Base-by-base conservation (phyloP, 30 jellyfish, hydroid and myxozoan genomes). In the Aurelia sp. region DNA sequence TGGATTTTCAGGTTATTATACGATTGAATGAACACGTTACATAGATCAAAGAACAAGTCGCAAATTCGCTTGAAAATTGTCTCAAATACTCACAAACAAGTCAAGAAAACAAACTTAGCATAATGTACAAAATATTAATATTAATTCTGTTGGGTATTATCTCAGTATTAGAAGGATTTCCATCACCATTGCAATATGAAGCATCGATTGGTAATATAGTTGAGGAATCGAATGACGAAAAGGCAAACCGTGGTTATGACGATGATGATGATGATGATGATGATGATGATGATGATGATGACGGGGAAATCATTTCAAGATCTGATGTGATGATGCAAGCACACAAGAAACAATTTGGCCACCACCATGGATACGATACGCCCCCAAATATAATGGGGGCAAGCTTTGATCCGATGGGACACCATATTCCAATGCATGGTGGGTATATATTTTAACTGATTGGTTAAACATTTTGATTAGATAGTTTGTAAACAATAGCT, bases 221-320 rank as follows among this genome's bases (percentile, higher is more conserved):
- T 7, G 55, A 44, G 17, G 55, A 13, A 8, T 44, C 2, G 55
- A 44, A 44, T 44, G 9, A 44, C 15, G 55, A 16, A 44, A 44
- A 4, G 24, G 69, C 16, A 11, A 1, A 59, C 69, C 33, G 33
- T 21, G 69, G 33, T n/a, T 18, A 59, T 59, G 33, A 59, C 13
- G 5, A 59, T 13, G 13, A 59, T 9, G 69, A 59, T 59, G 69
- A 59, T 13, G 69, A 59, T 9, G 69, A 59, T 13, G 33, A 59
- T 59, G 68, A 57, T 57, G 67, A 57, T 57, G 67, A 59, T 9
- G 69, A 59, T 21, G 69, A 59, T 18, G 69, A 21, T 18, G 69
- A 59, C 3, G 33, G 69, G 33, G 33, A 18, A 59, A 59, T 59
- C 69, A 59, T 21, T 18, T 59, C 69, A 9, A 44, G 55, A 8